Conservation (phyloP, 2,113 vertebrate genomes). For the Crotalus tigris region DNA sequence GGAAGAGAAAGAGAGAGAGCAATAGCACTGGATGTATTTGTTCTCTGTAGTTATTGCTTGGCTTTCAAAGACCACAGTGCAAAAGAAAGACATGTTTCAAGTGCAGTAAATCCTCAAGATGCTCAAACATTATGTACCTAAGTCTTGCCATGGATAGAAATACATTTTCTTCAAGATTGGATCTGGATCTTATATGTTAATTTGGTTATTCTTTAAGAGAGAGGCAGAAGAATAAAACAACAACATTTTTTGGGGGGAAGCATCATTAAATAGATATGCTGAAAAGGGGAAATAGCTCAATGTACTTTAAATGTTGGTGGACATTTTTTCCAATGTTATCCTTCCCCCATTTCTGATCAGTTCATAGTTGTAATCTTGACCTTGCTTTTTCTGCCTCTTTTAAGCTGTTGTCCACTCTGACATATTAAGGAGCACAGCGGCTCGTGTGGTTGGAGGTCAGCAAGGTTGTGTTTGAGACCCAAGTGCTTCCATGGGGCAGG, state of each 20-base stretch:
- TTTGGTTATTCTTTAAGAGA: not conserved
- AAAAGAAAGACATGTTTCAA: rapidly evolving
- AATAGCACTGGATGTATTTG: not conserved
- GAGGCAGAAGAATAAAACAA: not conserved
- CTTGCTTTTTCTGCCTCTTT: not conserved
- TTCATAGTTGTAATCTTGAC: not conserved
- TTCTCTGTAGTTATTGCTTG: not conserved
- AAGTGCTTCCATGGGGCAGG: too few relatives aligned
- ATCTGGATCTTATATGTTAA: not conserved
- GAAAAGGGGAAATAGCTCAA: not conserved
- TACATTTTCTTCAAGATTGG: not conserved
- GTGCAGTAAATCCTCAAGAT: not conserved
- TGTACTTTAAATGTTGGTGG: not conserved
- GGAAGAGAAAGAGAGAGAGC: rapidly evolving
- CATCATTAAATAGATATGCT: not conserved
- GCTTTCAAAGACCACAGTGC: rapidly evolving
- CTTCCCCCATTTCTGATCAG: not conserved
- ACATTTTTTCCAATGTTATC: not conserved
- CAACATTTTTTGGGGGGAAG: too few relatives aligned
- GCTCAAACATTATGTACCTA: rapidly evolving
- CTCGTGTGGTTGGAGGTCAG: not conserved
- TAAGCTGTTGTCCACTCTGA: not conserved
- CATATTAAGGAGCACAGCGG: not conserved
- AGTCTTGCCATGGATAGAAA: rapidly evolving
- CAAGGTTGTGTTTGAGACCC: not conserved